Evolutionary conservation across 2,797 vertebrate genomes (phyloP), one percentile per base, ranked within the genome.

Genomic region (Chlorospingus flavigularis): DNA sequence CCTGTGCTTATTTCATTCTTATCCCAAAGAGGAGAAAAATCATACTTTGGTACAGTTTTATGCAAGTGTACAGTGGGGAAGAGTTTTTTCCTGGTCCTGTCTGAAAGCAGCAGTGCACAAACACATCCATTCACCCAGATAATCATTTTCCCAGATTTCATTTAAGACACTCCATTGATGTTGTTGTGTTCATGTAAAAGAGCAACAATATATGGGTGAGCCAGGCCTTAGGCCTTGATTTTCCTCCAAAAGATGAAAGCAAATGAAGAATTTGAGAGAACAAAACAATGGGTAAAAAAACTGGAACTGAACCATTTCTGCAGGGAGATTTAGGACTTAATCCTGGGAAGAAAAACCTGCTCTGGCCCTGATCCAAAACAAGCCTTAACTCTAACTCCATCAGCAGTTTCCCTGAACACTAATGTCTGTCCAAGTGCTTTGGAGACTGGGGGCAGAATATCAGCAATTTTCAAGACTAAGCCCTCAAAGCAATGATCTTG

Each of bases 201-300:
- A 65, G 75, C 42, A 90, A 58, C 58, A 80, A 47, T 72, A 42
- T 57, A 26, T 14, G 55, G 90, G 60, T 79, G 73, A 87, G 40
- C 85, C 67, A 45, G 71, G 73, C 85, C 86, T 77, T n/a, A 77
- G 70, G 88, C 70, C 50, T 76, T 92, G 94, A 67, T 88, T 93
- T 93, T 66, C 60, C 82, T 93, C 74, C 66, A 76, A 86, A 90
- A 84, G 73, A 93, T 95, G 94, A 95, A 94, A 93, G 86, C 60
- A 89, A 91, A 92, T 48, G 13, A 78, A 86, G 80, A 94, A 92
- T 82, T 53, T 57, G 51, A 73, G 83, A 73, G 62, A 71, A 80
- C 8, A 53, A 86, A 94, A 84, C 88, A 79, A 62, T 73, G 66
- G 48, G n/a, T 78, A 50, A 76, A 86, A 81, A 87, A 45, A 0